Evolutionary conservation across 2,797 vertebrate genomes (phyloP).

Genomic region (Etheostoma nigrum): DNA sequence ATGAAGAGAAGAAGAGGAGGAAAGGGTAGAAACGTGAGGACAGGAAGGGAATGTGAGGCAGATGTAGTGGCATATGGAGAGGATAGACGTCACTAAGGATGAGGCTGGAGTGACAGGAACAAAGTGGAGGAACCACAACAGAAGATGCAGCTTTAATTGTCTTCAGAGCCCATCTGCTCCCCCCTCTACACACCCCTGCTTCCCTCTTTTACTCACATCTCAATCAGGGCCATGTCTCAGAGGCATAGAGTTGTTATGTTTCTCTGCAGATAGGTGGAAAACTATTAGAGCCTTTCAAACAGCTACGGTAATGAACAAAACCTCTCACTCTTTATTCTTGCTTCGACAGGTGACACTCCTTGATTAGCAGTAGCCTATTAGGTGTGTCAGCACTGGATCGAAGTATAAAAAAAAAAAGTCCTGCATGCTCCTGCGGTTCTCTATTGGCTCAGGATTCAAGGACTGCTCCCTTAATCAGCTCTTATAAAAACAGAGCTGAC

Average conservation of each 20-base stretch:
- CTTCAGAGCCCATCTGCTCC: slow-evolving; percentile 72
- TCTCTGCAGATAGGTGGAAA: slow-evolving; percentile 63
- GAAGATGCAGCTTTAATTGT: slow-evolving; percentile 80
- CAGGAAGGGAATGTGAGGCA: slow-evolving; percentile 17
- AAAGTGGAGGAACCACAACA: slow-evolving; percentile 56
- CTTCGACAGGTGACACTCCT: slow-evolving; percentile 31
- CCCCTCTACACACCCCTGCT: slow-evolving; percentile 24
- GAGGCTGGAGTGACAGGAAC: slow-evolving; percentile 49
- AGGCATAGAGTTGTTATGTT: slow-evolving; percentile 57
- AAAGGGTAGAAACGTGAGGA: slow-evolving; percentile 10
- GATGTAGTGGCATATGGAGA: slow-evolving; percentile 25
- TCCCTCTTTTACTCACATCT: slow-evolving; percentile 61
- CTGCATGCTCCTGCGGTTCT: slow-evolving; percentile 41
- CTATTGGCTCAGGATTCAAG: slow-evolving; percentile 57
- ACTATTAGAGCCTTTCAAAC: slow-evolving; percentile 59
- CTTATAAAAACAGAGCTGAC: slow-evolving; percentile 76
- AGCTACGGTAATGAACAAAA: slow-evolving; percentile 46
- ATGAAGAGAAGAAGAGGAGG: slow-evolving; percentile 10
- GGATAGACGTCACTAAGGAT: slow-evolving; percentile 47
- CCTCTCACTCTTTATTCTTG: slow-evolving; percentile 3
- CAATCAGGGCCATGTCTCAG: slow-evolving; percentile 64
- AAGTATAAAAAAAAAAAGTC: slow-evolving; percentile 7
- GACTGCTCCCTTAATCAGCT: slow-evolving; percentile 70
- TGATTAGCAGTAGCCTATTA: slow-evolving; percentile 41
- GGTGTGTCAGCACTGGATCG: slow-evolving; percentile 30